Conservation (phyloP, 2,888 invertebrate species). For the Acronicta psi region DNA sequence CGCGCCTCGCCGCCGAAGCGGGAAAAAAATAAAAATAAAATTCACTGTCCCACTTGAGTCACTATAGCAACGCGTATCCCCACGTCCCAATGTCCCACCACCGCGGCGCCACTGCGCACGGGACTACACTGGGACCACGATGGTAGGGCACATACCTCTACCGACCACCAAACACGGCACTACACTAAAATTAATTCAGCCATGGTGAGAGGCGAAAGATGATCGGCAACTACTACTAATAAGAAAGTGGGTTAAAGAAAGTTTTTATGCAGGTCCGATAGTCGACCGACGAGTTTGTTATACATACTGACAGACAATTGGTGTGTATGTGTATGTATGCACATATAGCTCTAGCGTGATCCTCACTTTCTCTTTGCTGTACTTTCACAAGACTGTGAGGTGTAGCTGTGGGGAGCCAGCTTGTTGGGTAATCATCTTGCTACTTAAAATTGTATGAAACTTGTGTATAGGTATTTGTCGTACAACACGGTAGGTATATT, state of each 20-base stretch:
- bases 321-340: constrained; percentile 67
- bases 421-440: constrained; percentile 65
- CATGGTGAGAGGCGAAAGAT: constrained; percentile 83
- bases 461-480: not conserved
- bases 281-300: constrained; percentile 77
- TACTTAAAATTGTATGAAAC: constrained; percentile 6
- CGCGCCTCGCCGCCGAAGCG: constrained; percentile 66
- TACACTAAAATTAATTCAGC: constrained; percentile 80
- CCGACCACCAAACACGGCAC: constrained; percentile 79
- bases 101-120: constrained; percentile 76
- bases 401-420: constrained; percentile 73
- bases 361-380: constrained; percentile 87
- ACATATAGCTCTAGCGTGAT: constrained; percentile 77
- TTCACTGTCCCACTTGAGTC: constrained; percentile 79
- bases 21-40: constrained; percentile 73
- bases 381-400: constrained; percentile 86
- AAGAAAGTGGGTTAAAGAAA: constrained; percentile 89
- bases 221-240: constrained; percentile 72
- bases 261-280: constrained; percentile 82
- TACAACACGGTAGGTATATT: not conserved
- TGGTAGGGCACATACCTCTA: constrained; percentile 87
- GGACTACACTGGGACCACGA: constrained; percentile 80
- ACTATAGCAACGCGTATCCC: constrained; percentile 73
- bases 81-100: constrained; percentile 83
- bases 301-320: constrained; percentile 71